These are phyloP conservation scores for Gisinianus flammeolus DNA, from an alignment of 2,888 invertebrate species.

Conservation along the genomic window DNA sequence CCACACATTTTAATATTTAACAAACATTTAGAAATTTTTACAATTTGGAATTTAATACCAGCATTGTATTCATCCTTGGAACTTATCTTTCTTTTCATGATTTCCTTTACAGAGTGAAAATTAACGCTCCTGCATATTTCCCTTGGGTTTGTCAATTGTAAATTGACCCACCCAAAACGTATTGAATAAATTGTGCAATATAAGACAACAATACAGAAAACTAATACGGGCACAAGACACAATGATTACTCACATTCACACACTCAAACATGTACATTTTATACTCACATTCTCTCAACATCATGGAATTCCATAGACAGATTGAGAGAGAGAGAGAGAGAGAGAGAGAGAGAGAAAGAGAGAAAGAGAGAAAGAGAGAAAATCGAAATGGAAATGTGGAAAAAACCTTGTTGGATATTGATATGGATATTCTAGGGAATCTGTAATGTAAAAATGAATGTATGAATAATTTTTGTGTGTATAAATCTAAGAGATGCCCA, in stretches of 20 bases:
- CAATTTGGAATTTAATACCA: slow-evolving; percentile 26
- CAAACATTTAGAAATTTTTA: background rate
- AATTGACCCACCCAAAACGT: slow-evolving; percentile 29
- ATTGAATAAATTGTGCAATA: slow-evolving; percentile 38
- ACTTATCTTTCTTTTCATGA: background rate
- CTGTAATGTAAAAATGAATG: too few species aligned
- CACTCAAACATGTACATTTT: too few species aligned
- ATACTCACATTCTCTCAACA: too few species aligned
- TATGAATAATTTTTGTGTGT: too few species aligned
- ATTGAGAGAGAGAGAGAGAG: slow-evolving; percentile 18
- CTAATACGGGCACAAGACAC: slow-evolving; percentile 38
- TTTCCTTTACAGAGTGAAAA: slow-evolving; percentile 17
- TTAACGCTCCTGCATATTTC: slow-evolving; percentile 28
- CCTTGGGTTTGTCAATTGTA: slow-evolving; percentile 37
- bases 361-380: too few species aligned
- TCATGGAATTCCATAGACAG: background rate
- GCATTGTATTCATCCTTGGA: slow-evolving; percentile 8
- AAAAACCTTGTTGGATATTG: too few species aligned
- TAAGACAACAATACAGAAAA: slow-evolving; percentile 32
- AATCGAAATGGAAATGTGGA: too few species aligned
- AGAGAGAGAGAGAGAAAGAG: too few species aligned
- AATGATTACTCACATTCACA: slow-evolving; percentile 2
- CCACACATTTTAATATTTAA: background rate
- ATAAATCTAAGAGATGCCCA: too few species aligned
- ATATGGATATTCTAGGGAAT: too few species aligned